Evolutionary conservation across 2,888 invertebrate species (phyloP), one percentile per base, ranked within the genome.

Genomic region (Danaus chrysippus): DNA sequence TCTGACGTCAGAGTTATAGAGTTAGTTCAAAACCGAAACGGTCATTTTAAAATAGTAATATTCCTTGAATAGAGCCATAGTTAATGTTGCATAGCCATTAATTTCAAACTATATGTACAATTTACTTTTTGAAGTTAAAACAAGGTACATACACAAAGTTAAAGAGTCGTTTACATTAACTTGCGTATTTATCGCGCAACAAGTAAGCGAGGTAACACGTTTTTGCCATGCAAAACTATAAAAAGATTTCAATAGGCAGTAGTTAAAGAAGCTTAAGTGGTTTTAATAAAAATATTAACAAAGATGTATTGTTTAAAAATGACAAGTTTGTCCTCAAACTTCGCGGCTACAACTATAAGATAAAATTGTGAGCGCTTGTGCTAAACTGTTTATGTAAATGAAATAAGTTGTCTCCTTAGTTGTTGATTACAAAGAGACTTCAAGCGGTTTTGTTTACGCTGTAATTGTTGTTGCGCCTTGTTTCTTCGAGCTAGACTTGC

Each of bases 371-470:
- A 49, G 42, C 58, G 54, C 42, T 49, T 42, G 54, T 56, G 49
- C 59, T 64, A 60, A 64, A 59, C 57, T 59, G 60, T 61, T 61
- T 63, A 63, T 61, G 63, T 56, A 64, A 64, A 58, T 64, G 79
- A 81, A 86, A 81, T 84, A 83, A 84, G 78, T 86, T 84, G 84
- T 83, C 82, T 81, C 77, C 77, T 79, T 77, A 77, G 76, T 78
- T 81, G 79, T 80, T 83, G 82, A 84, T 84, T 84, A 83, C 83
- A 81, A 86, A 82, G 83, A 76, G 78, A 82, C 75, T 85, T 82
- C 73, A 72, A 78, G 73, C 79, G 78, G 80, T 83, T 85, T 79
- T 85, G 80, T 84, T 82, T 81, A 79, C 75, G 74, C 73, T 76
- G 79, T 82, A 81, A 83, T 83, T 76, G 79, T 71, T 79, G 79